Percentiles rank a stretch among this genome's conserved stretches.
phyloP scores from a whole-genome alignment of 2,113 vertebrate genomes.

The Eonycteris spelaea region DNA sequence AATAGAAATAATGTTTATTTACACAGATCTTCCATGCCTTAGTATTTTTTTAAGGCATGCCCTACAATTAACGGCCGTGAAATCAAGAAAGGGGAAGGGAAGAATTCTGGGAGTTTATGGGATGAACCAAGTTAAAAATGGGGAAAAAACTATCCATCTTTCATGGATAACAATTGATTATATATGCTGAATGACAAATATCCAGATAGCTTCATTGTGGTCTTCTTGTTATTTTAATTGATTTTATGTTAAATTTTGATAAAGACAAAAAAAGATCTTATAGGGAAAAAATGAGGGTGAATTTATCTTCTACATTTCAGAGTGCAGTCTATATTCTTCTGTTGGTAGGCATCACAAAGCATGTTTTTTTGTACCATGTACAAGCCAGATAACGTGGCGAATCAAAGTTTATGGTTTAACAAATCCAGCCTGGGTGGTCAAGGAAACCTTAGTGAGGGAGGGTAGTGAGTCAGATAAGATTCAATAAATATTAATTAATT shows the following conservation, averaged over 20 bases:
- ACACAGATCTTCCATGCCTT: neutral
- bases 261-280: neutral
- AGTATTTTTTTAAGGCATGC: neutral
- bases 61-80: neutral
- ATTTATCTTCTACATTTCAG: neutral
- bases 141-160: neutral
- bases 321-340: neutral
- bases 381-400: neutral
- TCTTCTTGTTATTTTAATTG: neutral
- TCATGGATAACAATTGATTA: neutral
- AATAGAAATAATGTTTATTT: neutral
- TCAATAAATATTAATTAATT: neutral
- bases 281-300: neutral
- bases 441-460: neutral
- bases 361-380: neutral
- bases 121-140: neutral
- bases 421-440: neutral
- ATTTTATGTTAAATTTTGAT: slow-evolving; percentile 17
- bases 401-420: neutral
- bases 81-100: neutral
- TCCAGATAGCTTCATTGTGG: neutral
- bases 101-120: neutral
- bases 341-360: neutral
- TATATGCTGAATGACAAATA: neutral
- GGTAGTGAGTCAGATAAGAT: neutral